Evolutionary conservation across 2,888 invertebrate genomes (phyloP), one percentile per base, ranked within the genome.

Genomic region (Hirtodrosophila confusa): DNA sequence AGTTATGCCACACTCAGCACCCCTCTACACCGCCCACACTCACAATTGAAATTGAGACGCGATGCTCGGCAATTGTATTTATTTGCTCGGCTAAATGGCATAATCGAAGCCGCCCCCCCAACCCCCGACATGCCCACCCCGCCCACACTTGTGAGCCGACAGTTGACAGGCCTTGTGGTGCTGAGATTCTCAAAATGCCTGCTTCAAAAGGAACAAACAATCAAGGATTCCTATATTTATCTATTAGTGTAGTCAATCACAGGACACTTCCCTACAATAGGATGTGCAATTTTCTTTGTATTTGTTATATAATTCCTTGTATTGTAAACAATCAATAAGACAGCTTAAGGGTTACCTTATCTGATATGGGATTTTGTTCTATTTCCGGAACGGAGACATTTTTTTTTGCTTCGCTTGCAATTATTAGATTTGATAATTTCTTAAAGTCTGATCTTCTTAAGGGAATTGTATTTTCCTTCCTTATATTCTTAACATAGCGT

Each of bases 51-150:
- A 86, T 86, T 80, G 88, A 86, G 87, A 79, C 65, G 73, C 76
- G 60, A 29, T 36, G 33, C 67, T 71, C 49, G 75, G 73, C 84
- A 84, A 88, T 83, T 78, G 88, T 80, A 84, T 88, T 73, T 88
- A 80, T 88, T 88, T 88, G 78, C 78, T 66, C 71, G 64, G 69
- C 85, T 84, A 86, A 88, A 85, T 87, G 74, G 82, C 70, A 78
- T 88, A 80, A 85, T 88, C 87, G 84, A 84, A 71, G 68, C 48
- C 47, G 56, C 6, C 7, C 56, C 58, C 6, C 8, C 12, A 11
- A 7, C 29, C 12, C 23, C 37, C 23, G n/a, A n/a, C n/a, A n/a
- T n/a, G 12, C 50, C 29, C 31, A 0, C 51, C n/a, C 37, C 23
- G 12, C 50, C 29, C 31, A 0, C 51, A 40, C 27, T 55, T 50